phyloP scores from a whole-genome alignment of 2,797 vertebrate genomes.

The Corythornis leucogaster region DNA sequence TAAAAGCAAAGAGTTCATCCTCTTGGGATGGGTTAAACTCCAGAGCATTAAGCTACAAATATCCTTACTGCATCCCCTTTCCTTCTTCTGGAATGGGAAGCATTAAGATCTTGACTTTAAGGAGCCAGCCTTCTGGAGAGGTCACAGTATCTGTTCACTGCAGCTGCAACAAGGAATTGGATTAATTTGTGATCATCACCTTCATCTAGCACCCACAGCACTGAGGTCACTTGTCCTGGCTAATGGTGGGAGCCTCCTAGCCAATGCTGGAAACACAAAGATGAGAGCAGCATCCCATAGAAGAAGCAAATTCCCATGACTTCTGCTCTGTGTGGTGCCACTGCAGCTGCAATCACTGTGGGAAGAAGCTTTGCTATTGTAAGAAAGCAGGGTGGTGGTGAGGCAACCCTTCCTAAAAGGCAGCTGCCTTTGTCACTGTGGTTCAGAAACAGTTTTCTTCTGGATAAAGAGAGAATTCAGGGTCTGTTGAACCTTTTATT shows the following conservation, averaged over 20 bases:
- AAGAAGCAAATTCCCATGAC: background rate
- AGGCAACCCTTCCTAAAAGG: background rate
- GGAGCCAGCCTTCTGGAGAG: rapidly evolving
- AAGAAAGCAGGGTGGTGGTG: background rate
- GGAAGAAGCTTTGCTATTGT: rapidly evolving
- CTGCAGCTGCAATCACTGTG: background rate
- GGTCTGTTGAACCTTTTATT: background rate
- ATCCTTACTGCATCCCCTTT: background rate
- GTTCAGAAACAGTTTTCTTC: background rate
- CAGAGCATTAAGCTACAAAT: background rate
- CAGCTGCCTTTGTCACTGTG: background rate
- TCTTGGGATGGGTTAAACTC: background rate
- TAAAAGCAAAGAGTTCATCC: background rate
- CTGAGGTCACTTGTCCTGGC: background rate
- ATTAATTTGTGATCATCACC: background rate
- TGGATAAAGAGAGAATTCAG: background rate
- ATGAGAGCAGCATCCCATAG: background rate
- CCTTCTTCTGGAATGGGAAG: background rate
- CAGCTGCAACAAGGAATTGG: background rate
- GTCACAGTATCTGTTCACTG: background rate
- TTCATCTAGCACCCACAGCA: background rate
- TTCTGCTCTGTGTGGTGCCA: rapidly evolving
- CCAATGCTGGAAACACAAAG: background rate
- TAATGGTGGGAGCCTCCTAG: background rate
- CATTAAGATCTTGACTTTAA: background rate